A percentile compares a stretch with the other conserved stretches of the same genome.
Conservation (phyloP, 2,888 invertebrate genomes). For the Falcaria lacertinaria region DNA sequence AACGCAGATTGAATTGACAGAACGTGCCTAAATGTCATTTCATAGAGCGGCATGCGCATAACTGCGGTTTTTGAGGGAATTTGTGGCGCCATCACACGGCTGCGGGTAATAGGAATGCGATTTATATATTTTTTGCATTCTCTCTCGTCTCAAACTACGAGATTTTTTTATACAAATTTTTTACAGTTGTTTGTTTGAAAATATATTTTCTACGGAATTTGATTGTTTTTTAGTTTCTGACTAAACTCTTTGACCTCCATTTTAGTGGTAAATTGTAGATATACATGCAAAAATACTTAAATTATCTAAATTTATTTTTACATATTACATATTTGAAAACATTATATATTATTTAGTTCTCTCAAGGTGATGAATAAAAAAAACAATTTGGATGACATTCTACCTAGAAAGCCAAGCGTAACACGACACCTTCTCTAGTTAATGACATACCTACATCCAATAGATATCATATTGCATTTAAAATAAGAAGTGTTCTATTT, state of each 20-base stretch:
- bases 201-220: no score
- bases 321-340: no score
- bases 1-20: constrained; percentile 19
- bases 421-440: constrained; percentile 36
- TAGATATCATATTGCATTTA: constrained; percentile 63
- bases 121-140: constrained; percentile 1
- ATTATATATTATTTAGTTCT: no score
- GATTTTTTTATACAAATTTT: no score
- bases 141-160: background rate
- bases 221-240: no score
- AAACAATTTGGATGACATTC: constrained; percentile 7
- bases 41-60: constrained; percentile 21
- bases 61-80: constrained; percentile 25
- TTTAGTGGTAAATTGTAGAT: no score
- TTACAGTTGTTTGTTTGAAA: no score
- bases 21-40: constrained; percentile 30
- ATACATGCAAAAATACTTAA: no score
- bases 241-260: no score
- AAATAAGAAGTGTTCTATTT: no score
- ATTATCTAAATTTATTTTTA: no score
- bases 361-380: no score
- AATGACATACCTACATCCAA: constrained; percentile 66
- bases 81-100: constrained; percentile 7
- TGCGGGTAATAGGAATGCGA: constrained; percentile 14
- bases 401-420: constrained; percentile 43